Percentiles rank a stretch among this genome's conserved stretches.
Conservation (phyloP, 2,797 vertebrate species). For the Crocodylus rhombifer region DNA sequence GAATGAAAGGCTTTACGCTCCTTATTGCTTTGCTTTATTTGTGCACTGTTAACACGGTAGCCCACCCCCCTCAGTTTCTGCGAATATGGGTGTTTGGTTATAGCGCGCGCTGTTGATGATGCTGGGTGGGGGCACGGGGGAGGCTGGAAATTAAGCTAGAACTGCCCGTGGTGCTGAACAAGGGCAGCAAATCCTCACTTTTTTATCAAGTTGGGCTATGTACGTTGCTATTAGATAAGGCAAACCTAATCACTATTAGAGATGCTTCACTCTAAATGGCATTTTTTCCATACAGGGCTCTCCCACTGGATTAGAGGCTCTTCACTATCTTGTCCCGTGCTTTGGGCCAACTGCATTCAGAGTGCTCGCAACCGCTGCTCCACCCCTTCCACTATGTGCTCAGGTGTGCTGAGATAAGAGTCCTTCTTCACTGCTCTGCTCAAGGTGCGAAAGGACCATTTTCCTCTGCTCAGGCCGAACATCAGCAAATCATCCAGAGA, state of each 20-base stretch:
- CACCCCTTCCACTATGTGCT: background rate
- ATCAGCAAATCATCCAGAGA: background rate
- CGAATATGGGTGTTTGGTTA: background rate
- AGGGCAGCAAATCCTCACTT: background rate
- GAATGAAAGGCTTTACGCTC: background rate
- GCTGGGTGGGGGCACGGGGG: no score
- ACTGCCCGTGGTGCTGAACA: conserved; percentile 59
- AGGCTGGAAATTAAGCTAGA: background rate
- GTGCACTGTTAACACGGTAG: background rate
- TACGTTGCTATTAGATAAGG: background rate
- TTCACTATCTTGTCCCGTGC: background rate
- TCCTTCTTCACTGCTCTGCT: background rate
- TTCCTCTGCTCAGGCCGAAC: background rate
- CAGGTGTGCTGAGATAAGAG: background rate
- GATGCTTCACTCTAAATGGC: background rate
- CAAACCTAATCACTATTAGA: background rate
- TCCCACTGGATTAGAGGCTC: background rate
- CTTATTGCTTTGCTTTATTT: background rate
- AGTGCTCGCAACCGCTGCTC: background rate
- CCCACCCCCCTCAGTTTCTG: no score
- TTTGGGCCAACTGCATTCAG: background rate
- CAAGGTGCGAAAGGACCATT: background rate
- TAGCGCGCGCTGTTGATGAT: background rate
- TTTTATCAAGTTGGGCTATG: background rate
- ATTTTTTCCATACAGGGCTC: background rate